Base-by-base conservation (phyloP, 2,113 vertebrate species). In the Benitochromis conjunctus region DNA sequence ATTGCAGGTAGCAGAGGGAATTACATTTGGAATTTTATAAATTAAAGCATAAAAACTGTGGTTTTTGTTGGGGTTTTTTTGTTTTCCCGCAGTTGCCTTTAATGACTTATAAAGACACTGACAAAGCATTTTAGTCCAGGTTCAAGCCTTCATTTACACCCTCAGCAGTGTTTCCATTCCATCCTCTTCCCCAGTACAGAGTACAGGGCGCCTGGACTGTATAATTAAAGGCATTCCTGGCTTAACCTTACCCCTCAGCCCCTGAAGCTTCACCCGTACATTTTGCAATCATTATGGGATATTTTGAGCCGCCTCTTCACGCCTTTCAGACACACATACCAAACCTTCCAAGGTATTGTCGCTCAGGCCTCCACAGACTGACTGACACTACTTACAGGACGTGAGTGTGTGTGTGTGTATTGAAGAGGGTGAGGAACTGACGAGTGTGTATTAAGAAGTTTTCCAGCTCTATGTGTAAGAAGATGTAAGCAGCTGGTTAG, bases 221-320 rank as follows among this genome's bases (percentile, higher is more conserved):
- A 95, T 95, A 95, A 96, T 96, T 95, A 96, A 93, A 91, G 87
- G 51, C 94, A 96, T 96, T 96, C 95, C 94, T 94, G 91, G 54
- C 92, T 92, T 94, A 95, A 94, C 93, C 93, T 95, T 94, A 86
- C 89, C 83, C 86, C 89, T 89, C 48, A 66, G 81, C 84, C 90
- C 92, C 92, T 80, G 24, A 80, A 87, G 88, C 92, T 76, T 90
- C 86, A 88, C 89, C 89, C 92, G 76, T 83, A 84, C 87, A 89
- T 92, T 94, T 93, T 80, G 79, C 90, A 91, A 83, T 84, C 87
- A 91, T 94, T 94, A 89, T 78, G 80, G 88, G 91, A 90, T 93
- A 91, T 93, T 93, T 95, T 90, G 84, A 89, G 91, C 81, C 31
- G 8, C 88, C 83, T 79, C 85, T 93, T 93, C 80, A 90, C 94